A percentile compares a stretch with the other conserved stretches of the same genome.
These are phyloP conservation scores for Neomonachus schauinslandi DNA, from an alignment of 2,113 vertebrate species.

Conservation along the genomic window DNA sequence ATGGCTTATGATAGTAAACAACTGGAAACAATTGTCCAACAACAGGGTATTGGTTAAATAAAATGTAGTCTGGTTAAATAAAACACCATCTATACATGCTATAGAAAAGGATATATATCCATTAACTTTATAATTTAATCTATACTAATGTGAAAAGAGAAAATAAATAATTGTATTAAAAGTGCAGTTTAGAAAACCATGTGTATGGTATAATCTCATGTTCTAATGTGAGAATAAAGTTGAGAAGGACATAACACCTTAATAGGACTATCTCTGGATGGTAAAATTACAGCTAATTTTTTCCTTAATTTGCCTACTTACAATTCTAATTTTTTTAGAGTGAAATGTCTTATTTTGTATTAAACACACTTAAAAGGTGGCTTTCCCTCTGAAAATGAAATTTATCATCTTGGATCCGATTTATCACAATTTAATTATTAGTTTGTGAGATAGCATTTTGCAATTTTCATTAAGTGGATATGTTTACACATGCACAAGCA, in stretches of 20 bases:
- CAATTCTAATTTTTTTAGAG: constrained; percentile 7
- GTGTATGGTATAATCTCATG: not conserved
- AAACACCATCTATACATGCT: not conserved
- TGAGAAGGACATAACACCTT: not conserved
- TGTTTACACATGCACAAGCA: not conserved
- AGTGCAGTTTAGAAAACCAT: not conserved
- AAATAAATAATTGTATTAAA: not conserved
- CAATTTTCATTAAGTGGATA: not conserved
- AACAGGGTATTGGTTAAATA: not conserved
- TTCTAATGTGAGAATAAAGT: not conserved
- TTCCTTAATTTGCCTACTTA: not conserved
- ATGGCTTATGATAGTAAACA: not conserved
- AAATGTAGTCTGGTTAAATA: not conserved
- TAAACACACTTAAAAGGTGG: not conserved
- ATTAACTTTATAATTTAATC: not conserved
- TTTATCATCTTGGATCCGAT: not conserved
- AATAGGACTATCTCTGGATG: not conserved
- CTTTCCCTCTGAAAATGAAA: not conserved
- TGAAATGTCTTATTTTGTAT: constrained; percentile 34
- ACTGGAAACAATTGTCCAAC: not conserved
- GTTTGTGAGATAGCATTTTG: not conserved
- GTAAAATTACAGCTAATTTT: not conserved
- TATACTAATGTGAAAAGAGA: not conserved
- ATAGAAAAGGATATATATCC: not conserved
- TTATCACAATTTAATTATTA: constrained; percentile 41